Conservation (phyloP, 2,113 vertebrate genomes). For the Leucoraja erinaceus region DNA sequence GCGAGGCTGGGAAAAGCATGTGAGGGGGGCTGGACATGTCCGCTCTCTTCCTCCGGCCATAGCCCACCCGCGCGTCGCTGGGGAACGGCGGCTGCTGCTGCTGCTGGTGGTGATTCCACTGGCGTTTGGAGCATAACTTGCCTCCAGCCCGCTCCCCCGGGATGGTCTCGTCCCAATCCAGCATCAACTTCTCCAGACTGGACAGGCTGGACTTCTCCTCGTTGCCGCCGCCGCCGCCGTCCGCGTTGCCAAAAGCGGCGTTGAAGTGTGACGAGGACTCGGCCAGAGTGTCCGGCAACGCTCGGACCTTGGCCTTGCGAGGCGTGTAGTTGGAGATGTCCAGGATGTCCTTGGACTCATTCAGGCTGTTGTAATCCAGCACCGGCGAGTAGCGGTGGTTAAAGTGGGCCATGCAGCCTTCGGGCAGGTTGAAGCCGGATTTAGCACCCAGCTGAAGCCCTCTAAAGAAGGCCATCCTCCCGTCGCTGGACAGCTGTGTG, state of each 20-base stretch:
- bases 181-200: conserved; percentile 95
- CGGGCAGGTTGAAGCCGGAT: conserved; percentile 11
- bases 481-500: conserved; percentile 75
- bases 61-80: conserved; percentile 81
- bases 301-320: conserved; percentile 90
- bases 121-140: conserved; percentile 74
- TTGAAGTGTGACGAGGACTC: conserved; percentile 92
- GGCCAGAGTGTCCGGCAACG: conserved; percentile 80
- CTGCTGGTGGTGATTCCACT: conserved; percentile 96
- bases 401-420: conserved; percentile 74
- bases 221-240: conserved; percentile 65
- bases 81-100: conserved; percentile 97
- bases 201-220: conserved; percentile 90
- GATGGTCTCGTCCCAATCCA: conserved; percentile 95
- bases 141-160: conserved; percentile 43
- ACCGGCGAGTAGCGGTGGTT: conserved; percentile 78
- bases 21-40: conserved; percentile 72
- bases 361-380: conserved; percentile 74
- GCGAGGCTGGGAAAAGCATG: conserved; percentile 62
- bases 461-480: conserved; percentile 50
- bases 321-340: conserved; percentile 99
- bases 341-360: conserved; percentile 93
- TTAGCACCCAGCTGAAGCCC: conserved; percentile 22
- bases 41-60: conserved; percentile 86
- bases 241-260: conserved; percentile 47